Conservation (phyloP, 30 jellyfish, hydroid and myxozoan species). For the Hydra vulgaris region DNA sequence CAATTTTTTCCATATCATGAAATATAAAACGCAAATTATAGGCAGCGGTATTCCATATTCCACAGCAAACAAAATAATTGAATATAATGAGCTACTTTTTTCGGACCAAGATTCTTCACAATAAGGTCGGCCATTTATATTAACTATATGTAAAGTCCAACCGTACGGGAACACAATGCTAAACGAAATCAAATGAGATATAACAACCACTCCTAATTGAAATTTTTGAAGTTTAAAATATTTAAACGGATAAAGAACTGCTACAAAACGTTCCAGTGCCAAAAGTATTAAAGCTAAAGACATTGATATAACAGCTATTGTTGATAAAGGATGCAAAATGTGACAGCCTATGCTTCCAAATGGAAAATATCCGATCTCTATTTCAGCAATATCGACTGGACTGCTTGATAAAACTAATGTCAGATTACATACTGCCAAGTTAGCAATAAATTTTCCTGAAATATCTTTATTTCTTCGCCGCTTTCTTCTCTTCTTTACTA, state of each 20-base stretch:
- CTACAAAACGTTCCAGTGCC: conserved; percentile 40
- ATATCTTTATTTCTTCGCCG: conserved; percentile 11
- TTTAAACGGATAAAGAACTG: conserved; percentile 38
- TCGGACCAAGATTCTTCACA: conserved; percentile 30
- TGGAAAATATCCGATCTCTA: conserved; percentile 17
- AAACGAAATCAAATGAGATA: conserved; percentile 14
- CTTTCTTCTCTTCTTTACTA: background rate
- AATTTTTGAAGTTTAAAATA: background rate
- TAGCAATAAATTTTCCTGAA: conserved; percentile 17
- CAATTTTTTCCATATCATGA: conserved; percentile 1
- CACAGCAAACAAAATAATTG: conserved; percentile 12
- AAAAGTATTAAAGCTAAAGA: conserved; percentile 22
- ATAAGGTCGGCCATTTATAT: background rate
- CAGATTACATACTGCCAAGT: conserved; percentile 42
- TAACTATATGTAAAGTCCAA: conserved; percentile 6
- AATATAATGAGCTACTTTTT: background rate
- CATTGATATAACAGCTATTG: conserved; percentile 32
- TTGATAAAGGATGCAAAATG: conserved; percentile 35
- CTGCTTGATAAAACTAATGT: conserved; percentile 27
- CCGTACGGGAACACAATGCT: conserved; percentile 34
- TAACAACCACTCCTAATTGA: background rate
- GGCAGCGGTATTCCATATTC: conserved; percentile 32
- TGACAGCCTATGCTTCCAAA: conserved; percentile 49
- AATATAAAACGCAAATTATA: conserved; percentile 2
- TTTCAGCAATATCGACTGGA: conserved; percentile 22